A percentile compares a stretch with the other conserved stretches of the same genome.
Conservation (phyloP, 2,113 vertebrate genomes). For the Andinoacara biseriatus region DNA sequence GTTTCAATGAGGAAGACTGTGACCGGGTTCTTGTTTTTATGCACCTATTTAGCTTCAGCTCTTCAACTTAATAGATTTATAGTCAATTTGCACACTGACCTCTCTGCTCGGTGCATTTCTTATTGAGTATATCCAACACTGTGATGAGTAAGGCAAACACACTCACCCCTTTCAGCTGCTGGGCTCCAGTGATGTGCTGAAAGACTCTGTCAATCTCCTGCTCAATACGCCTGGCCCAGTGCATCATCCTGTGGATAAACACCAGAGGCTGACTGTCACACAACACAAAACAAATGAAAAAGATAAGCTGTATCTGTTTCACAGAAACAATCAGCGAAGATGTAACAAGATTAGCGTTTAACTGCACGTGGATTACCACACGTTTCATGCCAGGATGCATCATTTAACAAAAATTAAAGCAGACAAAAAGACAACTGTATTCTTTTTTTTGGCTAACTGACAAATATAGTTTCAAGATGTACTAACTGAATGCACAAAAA, state of each 20-base stretch:
- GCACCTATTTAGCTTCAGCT: constrained; percentile 30
- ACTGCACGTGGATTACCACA: neutral
- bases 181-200: constrained; percentile 94
- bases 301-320: neutral
- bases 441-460: too few relatives aligned
- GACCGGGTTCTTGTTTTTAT: constrained; percentile 16
- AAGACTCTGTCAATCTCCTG: constrained; percentile 98
- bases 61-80: constrained; percentile 33
- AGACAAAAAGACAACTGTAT: neutral
- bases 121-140: constrained; percentile 34
- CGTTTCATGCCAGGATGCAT: neutral
- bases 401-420: neutral
- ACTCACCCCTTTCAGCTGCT: constrained; percentile 95
- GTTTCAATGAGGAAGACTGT: constrained; percentile 4
- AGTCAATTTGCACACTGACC: constrained; percentile 21
- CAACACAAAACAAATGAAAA: constrained; percentile 25
- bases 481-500: neutral
- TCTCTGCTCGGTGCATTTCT: constrained; percentile 10
- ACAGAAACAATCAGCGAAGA: neutral
- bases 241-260: constrained; percentile 90
- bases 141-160: constrained; percentile 36
- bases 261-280: constrained; percentile 57
- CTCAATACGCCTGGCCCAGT: constrained; percentile 96
- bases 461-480: neutral
- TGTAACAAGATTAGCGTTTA: neutral